Evolutionary conservation across 2,888 invertebrate genomes (phyloP).

Genomic region (Busseola fusca): DNA sequence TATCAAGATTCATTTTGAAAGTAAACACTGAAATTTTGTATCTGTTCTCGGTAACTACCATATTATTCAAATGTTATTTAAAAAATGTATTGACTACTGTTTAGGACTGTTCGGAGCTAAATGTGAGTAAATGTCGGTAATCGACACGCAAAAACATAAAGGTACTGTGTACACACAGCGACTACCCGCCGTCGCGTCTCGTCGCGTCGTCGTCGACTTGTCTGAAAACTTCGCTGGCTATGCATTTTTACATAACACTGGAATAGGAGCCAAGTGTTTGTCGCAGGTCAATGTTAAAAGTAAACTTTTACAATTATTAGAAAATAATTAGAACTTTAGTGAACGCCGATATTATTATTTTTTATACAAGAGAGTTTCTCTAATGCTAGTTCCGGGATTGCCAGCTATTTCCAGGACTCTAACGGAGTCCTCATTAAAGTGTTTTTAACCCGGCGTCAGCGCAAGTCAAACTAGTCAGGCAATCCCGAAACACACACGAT

Average conservation of each 20-base stretch:
- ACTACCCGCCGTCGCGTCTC: constrained; percentile 26
- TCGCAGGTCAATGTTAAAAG: constrained; percentile 18
- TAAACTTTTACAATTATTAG: not conserved
- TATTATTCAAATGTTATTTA: constrained; percentile 11
- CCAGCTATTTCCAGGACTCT: not conserved
- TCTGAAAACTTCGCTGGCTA: constrained; percentile 20
- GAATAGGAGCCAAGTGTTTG: constrained; percentile 35
- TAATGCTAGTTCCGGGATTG: not conserved
- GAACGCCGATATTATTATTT: not conserved
- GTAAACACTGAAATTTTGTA: constrained; percentile 17
- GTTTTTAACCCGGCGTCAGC: not conserved
- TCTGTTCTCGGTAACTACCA: not conserved
- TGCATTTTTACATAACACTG: constrained; percentile 47
- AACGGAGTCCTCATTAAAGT: not conserved
- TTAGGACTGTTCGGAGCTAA: constrained; percentile 50
- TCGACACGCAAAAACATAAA: constrained; percentile 49
- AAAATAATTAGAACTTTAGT: not conserved
- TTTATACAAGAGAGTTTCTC: not conserved
- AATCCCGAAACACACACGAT: not conserved
- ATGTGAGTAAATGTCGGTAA: constrained; percentile 50
- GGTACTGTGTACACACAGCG: constrained; percentile 49
- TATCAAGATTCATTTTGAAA: constrained; percentile 32
- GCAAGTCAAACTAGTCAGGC: not conserved
- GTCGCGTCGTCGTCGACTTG: too few species aligned
- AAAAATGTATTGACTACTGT: constrained; percentile 43